Conservation (phyloP, 2,797 vertebrate genomes). For the Pipistrellus kuhlii region DNA sequence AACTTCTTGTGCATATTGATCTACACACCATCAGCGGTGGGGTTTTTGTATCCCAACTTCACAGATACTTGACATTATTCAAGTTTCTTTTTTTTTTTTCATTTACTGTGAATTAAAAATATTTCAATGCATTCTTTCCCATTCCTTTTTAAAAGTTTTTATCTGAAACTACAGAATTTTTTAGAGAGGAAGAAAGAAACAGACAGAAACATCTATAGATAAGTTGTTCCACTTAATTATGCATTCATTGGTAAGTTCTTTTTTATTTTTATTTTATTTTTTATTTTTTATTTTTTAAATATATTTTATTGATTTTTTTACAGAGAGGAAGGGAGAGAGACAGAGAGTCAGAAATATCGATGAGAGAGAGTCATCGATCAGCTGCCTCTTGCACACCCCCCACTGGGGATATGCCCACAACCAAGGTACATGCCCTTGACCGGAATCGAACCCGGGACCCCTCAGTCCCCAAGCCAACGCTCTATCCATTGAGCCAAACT, state of each 20-base stretch:
- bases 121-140: neutral
- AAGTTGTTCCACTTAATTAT: no score
- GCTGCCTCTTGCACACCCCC: neutral
- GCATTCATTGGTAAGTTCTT: no score
- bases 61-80: neutral
- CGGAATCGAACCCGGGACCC: no score
- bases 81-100: neutral
- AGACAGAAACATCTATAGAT: neutral
- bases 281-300: no score
- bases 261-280: neutral
- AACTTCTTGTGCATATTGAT: neutral
- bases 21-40: neutral
- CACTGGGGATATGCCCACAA: no score
- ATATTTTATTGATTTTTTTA: neutral
- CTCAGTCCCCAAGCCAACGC: no score
- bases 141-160: neutral
- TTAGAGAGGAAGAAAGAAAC: neutral
- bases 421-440: no score
- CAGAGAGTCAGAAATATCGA: neutral
- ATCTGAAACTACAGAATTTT: neutral
- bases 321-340: neutral
- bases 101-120: neutral
- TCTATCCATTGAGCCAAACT: no score
- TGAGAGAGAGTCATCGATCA: neutral
- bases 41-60: neutral